A percentile compares a stretch with the other conserved stretches of the same genome.
Evolutionary conservation across 2,888 invertebrate genomes (phyloP).

Genomic region (Sarcophaga caerulescens): DNA sequence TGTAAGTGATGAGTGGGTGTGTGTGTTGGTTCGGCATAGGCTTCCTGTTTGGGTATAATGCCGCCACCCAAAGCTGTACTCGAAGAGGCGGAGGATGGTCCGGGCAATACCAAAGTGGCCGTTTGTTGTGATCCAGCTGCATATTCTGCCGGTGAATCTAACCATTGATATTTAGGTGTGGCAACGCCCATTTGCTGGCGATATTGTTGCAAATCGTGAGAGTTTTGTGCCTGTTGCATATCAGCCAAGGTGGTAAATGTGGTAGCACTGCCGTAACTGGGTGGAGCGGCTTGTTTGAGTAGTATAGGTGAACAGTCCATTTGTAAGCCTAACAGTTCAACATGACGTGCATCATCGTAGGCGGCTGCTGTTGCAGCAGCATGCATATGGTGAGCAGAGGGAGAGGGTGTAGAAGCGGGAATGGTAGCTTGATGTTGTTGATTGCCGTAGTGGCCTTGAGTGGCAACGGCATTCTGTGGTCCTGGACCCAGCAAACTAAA

Average conservation of each 20-base stretch:
- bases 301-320: slow-evolving; percentile 84
- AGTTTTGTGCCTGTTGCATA: slow-evolving; percentile 82
- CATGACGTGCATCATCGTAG: slow-evolving; percentile 80
- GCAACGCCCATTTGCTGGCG: slow-evolving; percentile 82
- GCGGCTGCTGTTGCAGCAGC: slow-evolving; percentile 60
- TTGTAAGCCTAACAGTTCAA: slow-evolving; percentile 84
- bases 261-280: slow-evolving; percentile 83
- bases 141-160: slow-evolving; percentile 82
- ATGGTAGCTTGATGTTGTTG: slow-evolving; percentile 73
- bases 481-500: slow-evolving; percentile 85
- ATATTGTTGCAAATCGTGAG: slow-evolving; percentile 83
- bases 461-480: slow-evolving; percentile 81
- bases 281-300: slow-evolving; percentile 85
- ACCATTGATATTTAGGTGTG: slow-evolving; percentile 86
- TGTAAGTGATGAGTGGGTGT: slow-evolving; percentile 75
- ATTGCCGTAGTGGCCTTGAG: slow-evolving; percentile 83
- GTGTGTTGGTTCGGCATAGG: slow-evolving; percentile 78
- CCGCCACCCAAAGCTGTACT: slow-evolving; percentile 78
- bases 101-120: slow-evolving; percentile 82
- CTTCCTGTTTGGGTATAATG: slow-evolving; percentile 87
- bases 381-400: slow-evolving; percentile 77
- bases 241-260: slow-evolving; percentile 82
- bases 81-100: slow-evolving; percentile 82
- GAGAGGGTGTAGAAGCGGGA: slow-evolving; percentile 79
- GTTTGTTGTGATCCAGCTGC: slow-evolving; percentile 81